Evolutionary conservation across 2,113 vertebrate species (phyloP).

Genomic region (Caretta caretta): DNA sequence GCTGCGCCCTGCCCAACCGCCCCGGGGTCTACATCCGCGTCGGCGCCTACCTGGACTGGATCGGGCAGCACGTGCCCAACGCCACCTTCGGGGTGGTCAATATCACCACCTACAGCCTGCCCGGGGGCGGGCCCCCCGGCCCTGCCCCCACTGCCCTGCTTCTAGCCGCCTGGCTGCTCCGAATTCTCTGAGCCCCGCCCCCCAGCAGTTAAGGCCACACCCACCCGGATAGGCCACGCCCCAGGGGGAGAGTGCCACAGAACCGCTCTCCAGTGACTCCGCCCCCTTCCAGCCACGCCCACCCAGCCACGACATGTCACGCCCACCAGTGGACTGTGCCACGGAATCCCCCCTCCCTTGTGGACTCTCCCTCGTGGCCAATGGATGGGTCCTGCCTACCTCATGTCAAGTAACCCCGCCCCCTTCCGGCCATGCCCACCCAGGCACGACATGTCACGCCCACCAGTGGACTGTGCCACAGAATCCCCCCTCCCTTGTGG

Average conservation of each 20-base stretch:
- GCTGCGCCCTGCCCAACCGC: slow-evolving; percentile 84
- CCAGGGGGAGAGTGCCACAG: neutral
- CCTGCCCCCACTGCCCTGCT: neutral
- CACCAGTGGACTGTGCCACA: too few relatives aligned
- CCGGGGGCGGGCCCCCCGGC: neutral
- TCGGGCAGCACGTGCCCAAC: slow-evolving; percentile 56
- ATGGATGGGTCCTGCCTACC: too few relatives aligned
- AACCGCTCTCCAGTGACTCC: neutral
- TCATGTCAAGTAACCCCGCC: neutral
- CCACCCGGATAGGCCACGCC: neutral
- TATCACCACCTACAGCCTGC: neutral
- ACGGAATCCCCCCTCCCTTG: accelerated
- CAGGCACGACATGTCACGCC: too few relatives aligned
- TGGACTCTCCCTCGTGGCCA: neutral
- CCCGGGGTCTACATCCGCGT: slow-evolving; percentile 88
- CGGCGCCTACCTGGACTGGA: slow-evolving; percentile 77
- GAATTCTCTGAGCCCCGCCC: neutral
- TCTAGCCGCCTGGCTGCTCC: neutral
- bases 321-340: too few relatives aligned
- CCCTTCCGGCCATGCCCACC: neutral
- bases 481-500: accelerated
- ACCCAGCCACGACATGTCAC: too few relatives aligned
- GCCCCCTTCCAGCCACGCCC: neutral
- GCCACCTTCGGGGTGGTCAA: slow-evolving; percentile 37
- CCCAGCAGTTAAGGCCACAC: neutral